Conservation (phyloP, 2,888 invertebrate genomes). For the Aphidoletes aphidimyza region DNA sequence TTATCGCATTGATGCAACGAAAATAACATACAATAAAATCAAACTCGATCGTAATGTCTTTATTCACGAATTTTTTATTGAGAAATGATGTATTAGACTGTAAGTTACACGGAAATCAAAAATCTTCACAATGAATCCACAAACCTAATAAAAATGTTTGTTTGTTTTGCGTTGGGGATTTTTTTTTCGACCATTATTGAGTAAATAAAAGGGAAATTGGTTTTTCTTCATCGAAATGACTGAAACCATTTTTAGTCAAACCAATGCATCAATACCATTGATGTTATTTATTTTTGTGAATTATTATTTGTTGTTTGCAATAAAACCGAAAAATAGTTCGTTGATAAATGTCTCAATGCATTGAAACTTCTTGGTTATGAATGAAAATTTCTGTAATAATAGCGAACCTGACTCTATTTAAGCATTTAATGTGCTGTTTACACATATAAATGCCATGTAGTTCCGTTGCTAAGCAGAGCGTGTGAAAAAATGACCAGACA, state of each 20-base stretch:
- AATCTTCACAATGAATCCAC: not conserved
- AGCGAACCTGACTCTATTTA: slow-evolving; percentile 1
- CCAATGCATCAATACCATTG: no score
- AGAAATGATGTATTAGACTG: slow-evolving; percentile 12
- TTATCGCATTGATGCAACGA: not conserved
- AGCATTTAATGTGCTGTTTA: slow-evolving; percentile 9
- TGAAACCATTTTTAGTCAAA: no score
- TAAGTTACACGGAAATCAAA: slow-evolving; percentile 35
- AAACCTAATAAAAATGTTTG: slow-evolving; percentile 28
- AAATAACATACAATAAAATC: not conserved
- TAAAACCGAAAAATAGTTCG: no score
- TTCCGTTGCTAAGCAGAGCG: not conserved
- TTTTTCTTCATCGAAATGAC: not conserved
- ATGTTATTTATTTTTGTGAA: not conserved
- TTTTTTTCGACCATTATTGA: not conserved
- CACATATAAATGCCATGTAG: slow-evolving; percentile 12
- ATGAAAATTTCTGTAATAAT: not conserved
- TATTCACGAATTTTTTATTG: slow-evolving; percentile 33
- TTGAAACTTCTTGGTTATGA: not conserved
- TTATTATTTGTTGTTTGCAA: not conserved
- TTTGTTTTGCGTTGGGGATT: not conserved
- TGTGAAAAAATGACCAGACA: slow-evolving; percentile 10
- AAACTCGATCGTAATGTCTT: slow-evolving; percentile 8
- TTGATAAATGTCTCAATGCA: not conserved
- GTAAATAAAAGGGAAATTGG: not conserved